Percentiles rank a stretch among this genome's conserved stretches.
phyloP scores from a whole-genome alignment of 37 sponge, comb jelly and placozoan genomes.

The Ephydatia muelleri region DNA sequence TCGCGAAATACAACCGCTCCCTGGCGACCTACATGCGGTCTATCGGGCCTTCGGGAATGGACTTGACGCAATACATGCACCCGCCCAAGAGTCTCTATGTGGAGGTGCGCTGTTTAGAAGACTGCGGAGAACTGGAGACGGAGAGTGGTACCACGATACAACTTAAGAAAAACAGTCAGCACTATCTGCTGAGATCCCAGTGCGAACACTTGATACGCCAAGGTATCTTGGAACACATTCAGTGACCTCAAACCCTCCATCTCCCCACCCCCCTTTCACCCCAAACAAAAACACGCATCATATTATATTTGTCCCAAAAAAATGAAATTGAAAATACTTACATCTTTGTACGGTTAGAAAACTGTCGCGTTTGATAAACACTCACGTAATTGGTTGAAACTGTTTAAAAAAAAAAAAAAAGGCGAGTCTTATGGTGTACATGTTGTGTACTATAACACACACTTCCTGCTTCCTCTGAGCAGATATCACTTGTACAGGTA shows the following conservation, averaged over 20 bases:
- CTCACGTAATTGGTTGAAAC: no score
- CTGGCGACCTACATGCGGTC: conserved; percentile 90
- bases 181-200: conserved; percentile 83
- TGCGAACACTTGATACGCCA: conserved; percentile 96
- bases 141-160: conserved; percentile 86
- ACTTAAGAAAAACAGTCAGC: conserved; percentile 80
- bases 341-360: no score
- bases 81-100: conserved; percentile 89
- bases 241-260: conserved; percentile 11
- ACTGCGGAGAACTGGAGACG: conserved; percentile 93
- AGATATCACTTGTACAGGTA: no score
- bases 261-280: no score
- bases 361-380: no score
- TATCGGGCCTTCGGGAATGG: conserved; percentile 71
- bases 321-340: no score
- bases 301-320: no score
- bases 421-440: no score
- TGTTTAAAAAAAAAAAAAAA: no score
- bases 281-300: no score
- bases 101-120: conserved; percentile 85
- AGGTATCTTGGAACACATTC: conserved; percentile 87
- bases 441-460: no score
- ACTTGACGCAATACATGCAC: conserved; percentile 78
- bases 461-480: no score
- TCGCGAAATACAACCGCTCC: conserved; percentile 73